Percentiles rank a stretch among this genome's conserved stretches.
phyloP scores from a whole-genome alignment of 1,140 invertebrate genomes.

The Bombyx mandarina region DNA sequence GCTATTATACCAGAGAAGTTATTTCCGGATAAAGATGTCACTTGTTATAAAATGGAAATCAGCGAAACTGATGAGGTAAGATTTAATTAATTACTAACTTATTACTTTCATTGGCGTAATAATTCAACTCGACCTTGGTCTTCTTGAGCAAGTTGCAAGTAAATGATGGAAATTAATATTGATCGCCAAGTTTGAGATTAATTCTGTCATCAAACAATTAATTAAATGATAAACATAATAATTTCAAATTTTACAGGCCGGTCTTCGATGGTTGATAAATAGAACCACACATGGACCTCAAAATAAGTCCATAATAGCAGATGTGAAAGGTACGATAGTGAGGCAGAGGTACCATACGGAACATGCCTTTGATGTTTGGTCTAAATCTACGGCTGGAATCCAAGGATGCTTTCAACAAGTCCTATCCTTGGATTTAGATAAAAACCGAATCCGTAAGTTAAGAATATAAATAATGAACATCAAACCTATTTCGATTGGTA shows the following conservation, averaged over 20 bases:
- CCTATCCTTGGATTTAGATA: conserved; percentile 38
- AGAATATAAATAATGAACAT: neutral
- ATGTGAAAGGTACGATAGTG: conserved; percentile 30
- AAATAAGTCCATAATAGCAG: conserved; percentile 16
- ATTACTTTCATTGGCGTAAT: too few relatives aligned
- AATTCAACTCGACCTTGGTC: too few relatives aligned
- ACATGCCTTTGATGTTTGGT: conserved; percentile 53
- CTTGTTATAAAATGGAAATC: conserved; percentile 46
- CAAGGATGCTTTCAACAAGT: conserved; percentile 48
- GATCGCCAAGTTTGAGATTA: too few relatives aligned
- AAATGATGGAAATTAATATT: too few relatives aligned
- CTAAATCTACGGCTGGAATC: conserved; percentile 26
- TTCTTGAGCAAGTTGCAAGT: too few relatives aligned
- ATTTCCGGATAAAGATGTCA: conserved; percentile 36
- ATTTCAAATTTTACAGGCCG: conserved; percentile 25
- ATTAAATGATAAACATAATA: too few relatives aligned
- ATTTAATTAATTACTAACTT: conserved; percentile 1
- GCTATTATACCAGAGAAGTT: conserved; percentile 43
- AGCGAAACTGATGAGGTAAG: conserved; percentile 57
- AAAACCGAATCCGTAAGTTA: conserved; percentile 40
- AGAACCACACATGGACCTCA: conserved; percentile 19
- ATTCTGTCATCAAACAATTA: too few relatives aligned
- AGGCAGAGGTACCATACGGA: conserved; percentile 46
- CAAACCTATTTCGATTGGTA: too few relatives aligned
- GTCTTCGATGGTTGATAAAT: conserved; percentile 43